phyloP scores from a whole-genome alignment of 2,113 vertebrate species.

The Otis tarda region DNA sequence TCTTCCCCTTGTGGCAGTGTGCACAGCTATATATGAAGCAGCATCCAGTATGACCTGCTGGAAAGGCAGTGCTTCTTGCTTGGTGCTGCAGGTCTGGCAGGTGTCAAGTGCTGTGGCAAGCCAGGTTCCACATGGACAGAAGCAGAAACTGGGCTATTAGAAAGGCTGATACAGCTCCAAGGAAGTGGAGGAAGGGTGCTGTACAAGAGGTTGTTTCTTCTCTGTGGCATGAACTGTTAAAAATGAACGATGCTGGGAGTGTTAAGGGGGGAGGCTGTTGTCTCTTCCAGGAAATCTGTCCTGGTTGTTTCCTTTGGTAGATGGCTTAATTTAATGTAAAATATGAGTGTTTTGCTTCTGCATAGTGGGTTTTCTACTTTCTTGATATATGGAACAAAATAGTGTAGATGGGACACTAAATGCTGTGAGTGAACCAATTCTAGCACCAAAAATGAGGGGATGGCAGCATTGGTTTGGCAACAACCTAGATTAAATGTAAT shows the following conservation, averaged over 20 bases:
- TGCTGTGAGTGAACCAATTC: not conserved
- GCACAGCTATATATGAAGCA: not conserved
- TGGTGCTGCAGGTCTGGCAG: not conserved
- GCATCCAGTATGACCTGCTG: not conserved
- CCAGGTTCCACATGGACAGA: not conserved
- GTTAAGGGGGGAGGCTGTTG: not conserved
- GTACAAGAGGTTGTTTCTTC: not conserved
- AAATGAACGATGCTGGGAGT: not conserved
- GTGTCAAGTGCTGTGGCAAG: not conserved
- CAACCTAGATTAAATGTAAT: accelerated
- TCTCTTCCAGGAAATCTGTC: not conserved
- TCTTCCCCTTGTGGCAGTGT: not conserved
- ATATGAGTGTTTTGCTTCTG: not conserved
- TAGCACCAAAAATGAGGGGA: not conserved
- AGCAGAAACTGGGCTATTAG: not conserved
- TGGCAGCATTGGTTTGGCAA: not conserved
- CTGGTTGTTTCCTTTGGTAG: not conserved
- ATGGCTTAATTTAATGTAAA: not conserved
- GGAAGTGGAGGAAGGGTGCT: not conserved
- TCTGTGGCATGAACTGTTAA: not conserved
- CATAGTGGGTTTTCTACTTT: not conserved
- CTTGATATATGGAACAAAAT: not conserved
- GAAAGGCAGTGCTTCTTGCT: not conserved
- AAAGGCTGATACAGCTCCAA: not conserved
- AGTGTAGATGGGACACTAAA: not conserved